These are phyloP conservation scores for Hippocampus comes DNA, from an alignment of 2,113 vertebrate species.

Conservation along the genomic window DNA sequence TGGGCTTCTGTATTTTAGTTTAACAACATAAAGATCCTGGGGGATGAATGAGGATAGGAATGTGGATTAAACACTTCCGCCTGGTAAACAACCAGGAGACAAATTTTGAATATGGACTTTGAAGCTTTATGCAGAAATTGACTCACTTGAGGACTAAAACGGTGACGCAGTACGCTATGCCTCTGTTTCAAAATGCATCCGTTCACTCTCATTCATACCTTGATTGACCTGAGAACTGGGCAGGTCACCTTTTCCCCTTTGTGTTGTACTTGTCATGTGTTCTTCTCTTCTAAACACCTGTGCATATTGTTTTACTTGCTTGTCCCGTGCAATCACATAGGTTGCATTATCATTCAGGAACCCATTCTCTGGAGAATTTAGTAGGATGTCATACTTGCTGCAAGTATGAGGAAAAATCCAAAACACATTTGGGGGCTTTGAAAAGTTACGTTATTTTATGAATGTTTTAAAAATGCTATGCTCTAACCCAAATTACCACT, in stretches of 20 bases:
- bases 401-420: neutral
- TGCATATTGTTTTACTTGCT: conserved; percentile 39
- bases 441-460: neutral
- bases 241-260: conserved; percentile 14
- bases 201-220: conserved; percentile 59
- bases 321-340: conserved; percentile 41
- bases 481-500: neutral
- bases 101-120: conserved; percentile 28
- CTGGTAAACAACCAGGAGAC: conserved; percentile 10
- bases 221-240: conserved; percentile 47
- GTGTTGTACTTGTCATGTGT: conserved; percentile 28
- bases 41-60: conserved; percentile 21
- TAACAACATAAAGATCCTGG: neutral
- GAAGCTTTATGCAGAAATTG: conserved; percentile 34
- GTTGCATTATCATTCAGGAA: conserved; percentile 19
- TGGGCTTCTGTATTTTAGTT: conserved; percentile 1
- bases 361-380: neutral
- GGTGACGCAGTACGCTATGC: conserved; percentile 30
- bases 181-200: conserved; percentile 28
- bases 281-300: conserved; percentile 30
- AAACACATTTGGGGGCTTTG: neutral
- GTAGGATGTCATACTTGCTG: neutral
- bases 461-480: neutral
- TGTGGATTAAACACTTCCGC: conserved; percentile 25
- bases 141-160: conserved; percentile 42